These are phyloP conservation scores for Rhea pennata DNA, from an alignment of 2,113 vertebrate genomes.

Conservation along the genomic window DNA sequence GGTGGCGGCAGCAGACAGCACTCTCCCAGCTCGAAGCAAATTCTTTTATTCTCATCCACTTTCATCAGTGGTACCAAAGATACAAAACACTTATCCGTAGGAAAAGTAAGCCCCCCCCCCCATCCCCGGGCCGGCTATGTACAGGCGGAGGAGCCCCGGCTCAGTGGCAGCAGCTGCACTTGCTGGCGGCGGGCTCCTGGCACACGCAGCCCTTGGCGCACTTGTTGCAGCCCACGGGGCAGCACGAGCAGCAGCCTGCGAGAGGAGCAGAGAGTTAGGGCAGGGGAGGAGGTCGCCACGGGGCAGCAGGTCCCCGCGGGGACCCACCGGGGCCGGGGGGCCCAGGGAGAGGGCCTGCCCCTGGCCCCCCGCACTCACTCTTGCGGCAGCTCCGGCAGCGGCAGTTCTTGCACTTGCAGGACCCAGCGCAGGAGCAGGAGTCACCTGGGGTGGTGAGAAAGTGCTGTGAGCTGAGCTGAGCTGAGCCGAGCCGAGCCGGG, in stretches of 20 bases:
- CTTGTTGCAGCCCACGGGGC: conserved; percentile 86
- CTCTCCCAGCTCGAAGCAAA: not conserved
- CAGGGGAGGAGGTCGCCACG: too few relatives aligned
- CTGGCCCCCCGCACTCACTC: conserved; percentile 54
- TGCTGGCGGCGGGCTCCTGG: conserved; percentile 84
- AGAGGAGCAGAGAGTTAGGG: not conserved
- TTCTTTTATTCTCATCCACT: conserved; percentile 45
- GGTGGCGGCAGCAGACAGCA: not conserved
- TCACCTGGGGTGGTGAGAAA: conserved; percentile 72
- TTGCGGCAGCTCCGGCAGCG: conserved; percentile 82
- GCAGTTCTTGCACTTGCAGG: conserved; percentile 86
- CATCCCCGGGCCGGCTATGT: not conserved
- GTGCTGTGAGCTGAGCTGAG: not conserved
- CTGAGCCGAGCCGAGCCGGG: not conserved
- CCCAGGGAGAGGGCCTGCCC: too few relatives aligned
- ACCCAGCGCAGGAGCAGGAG: conserved; percentile 81
- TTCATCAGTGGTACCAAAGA: not conserved
- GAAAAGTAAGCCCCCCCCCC: not conserved
- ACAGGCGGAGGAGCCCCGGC: not conserved
- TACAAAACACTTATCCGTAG: not conserved
- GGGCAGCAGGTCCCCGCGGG: too few relatives aligned
- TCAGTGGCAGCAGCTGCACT: conserved; percentile 84
- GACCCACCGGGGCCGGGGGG: too few relatives aligned
- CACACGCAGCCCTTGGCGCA: conserved; percentile 92
- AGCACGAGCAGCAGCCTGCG: conserved; percentile 91